Conservation (phyloP, 2,113 vertebrate genomes). For the Callionymus lyra region DNA sequence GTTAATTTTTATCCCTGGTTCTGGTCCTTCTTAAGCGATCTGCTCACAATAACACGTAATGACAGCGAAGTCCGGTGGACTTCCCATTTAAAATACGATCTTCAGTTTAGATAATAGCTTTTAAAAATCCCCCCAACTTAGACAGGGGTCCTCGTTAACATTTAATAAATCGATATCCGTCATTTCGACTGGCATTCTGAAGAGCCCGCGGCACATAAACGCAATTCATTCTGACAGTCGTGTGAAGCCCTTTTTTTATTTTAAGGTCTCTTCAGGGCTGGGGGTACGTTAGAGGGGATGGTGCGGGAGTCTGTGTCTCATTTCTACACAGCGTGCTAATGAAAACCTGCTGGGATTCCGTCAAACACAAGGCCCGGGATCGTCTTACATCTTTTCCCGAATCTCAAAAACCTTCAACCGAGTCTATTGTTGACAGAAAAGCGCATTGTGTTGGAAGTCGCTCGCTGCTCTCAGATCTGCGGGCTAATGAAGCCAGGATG, state of each 20-base stretch:
- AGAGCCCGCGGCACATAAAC: too few species aligned
- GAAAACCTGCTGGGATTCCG: conserved; percentile 62
- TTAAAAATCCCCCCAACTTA: conserved; percentile 18
- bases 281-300: conserved; percentile 33
- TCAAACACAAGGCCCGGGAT: conserved; percentile 33
- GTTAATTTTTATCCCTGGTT: conserved; percentile 3
- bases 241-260: conserved; percentile 21
- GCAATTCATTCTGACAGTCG: conserved; percentile 41
- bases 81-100: conserved; percentile 5
- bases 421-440: conserved; percentile 25
- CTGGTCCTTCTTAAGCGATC: not conserved
- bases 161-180: conserved; percentile 28
- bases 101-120: conserved; percentile 7
- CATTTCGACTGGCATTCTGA: conserved; percentile 15
- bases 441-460: conserved; percentile 6
- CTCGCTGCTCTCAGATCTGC: not conserved
- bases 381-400: conserved; percentile 32
- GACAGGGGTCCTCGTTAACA: conserved; percentile 14
- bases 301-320: conserved; percentile 59
- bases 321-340: conserved; percentile 70
- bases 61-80: too few species aligned
- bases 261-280: conserved; percentile 4
- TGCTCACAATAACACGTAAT: conserved; percentile 1
- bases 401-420: conserved; percentile 22
- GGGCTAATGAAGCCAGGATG: not conserved